phyloP scores from a whole-genome alignment of 2,888 invertebrate genomes.

The Archips xylosteana region DNA sequence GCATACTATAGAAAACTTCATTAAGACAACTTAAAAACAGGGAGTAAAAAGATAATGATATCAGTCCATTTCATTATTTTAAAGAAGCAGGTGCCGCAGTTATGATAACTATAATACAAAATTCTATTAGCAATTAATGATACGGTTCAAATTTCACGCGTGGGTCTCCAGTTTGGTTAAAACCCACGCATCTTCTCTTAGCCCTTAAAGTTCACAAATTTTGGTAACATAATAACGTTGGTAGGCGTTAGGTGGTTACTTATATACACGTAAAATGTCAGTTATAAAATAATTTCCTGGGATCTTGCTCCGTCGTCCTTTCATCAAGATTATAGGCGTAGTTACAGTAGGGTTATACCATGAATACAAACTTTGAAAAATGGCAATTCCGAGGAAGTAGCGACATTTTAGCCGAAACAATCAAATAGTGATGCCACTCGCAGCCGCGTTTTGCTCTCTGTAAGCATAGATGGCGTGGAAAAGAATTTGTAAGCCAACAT shows the following conservation, averaged over 20 bases:
- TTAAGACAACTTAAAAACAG: no score
- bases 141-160: background rate
- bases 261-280: constrained; percentile 23
- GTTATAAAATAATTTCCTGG: constrained; percentile 26
- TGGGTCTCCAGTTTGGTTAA: background rate
- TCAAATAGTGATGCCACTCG: no score
- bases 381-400: no score
- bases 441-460: no score
- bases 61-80: no score
- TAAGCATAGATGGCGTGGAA: no score
- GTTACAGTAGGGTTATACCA: constrained; percentile 5
- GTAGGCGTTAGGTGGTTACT: constrained; percentile 13
- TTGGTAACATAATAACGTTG: constrained; percentile 14
- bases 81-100: no score
- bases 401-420: no score
- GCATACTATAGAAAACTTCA: no score
- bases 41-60: no score
- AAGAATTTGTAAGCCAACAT: no score
- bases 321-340: constrained; percentile 9
- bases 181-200: background rate
- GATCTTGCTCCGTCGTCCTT: constrained; percentile 18
- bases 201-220: background rate
- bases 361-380: background rate
- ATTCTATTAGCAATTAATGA: background rate
- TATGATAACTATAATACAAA: background rate